Percentiles rank a stretch among this genome's conserved stretches.
These are phyloP conservation scores for Nasua narica DNA, from an alignment of 2,797 vertebrate species.

Conservation along the genomic window DNA sequence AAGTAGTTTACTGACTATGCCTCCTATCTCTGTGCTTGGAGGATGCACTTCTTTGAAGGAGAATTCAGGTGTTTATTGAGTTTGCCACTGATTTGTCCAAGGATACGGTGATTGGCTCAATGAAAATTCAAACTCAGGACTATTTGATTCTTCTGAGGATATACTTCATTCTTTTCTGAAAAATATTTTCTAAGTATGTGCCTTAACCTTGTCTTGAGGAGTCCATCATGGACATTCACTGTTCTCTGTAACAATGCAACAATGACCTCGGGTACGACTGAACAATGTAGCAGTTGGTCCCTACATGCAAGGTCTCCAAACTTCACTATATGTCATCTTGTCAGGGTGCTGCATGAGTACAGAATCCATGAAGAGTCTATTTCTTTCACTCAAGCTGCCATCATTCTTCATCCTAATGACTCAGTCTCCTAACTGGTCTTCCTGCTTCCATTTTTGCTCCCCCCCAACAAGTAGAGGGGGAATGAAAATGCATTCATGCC, in stretches of 20 bases:
- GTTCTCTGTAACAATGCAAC: not conserved
- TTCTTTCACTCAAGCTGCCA: not conserved
- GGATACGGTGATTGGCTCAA: not conserved
- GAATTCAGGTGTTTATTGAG: not conserved
- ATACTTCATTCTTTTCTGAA: not conserved
- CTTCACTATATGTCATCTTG: not conserved
- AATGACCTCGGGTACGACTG: not conserved
- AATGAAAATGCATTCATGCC: not conserved
- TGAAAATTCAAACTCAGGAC: not conserved
- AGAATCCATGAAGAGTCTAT: not conserved
- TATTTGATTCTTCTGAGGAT: not conserved
- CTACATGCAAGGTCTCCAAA: not conserved
- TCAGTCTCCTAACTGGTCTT: not conserved
- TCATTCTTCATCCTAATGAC: not conserved
- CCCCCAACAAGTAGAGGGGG: not conserved
- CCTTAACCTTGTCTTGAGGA: not conserved
- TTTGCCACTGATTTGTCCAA: not conserved
- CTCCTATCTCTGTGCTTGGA: not conserved
- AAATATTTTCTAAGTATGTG: not conserved
- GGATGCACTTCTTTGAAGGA: not conserved
- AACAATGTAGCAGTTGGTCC: not conserved
- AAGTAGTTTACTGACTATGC: not conserved
- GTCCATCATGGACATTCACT: not conserved
- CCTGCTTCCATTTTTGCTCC: not conserved
- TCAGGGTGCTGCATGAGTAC: not conserved